A percentile compares a stretch with the other conserved stretches of the same genome.
These are phyloP conservation scores for Rhabdomys pumilio DNA, from an alignment of 2,797 vertebrate genomes.

Conservation along the genomic window DNA sequence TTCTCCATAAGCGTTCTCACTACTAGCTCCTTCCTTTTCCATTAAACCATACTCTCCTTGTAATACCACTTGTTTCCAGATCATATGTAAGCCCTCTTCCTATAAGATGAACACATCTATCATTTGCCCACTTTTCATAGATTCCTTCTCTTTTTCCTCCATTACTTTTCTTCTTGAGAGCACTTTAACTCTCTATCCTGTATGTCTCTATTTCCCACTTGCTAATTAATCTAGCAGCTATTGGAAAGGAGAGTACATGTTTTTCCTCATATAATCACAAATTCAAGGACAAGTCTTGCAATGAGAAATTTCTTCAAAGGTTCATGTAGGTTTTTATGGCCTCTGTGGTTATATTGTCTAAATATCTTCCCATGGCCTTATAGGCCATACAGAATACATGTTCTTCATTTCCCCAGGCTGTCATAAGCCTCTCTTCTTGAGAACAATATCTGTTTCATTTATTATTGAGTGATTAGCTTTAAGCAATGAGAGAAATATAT, in stretches of 20 bases:
- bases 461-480: background rate
- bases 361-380: background rate
- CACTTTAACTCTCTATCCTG: background rate
- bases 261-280: background rate
- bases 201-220: background rate
- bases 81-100: background rate
- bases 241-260: background rate
- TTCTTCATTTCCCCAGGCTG: background rate
- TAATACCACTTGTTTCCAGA: background rate
- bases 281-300: background rate
- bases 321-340: background rate
- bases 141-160: background rate
- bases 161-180: background rate
- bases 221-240: background rate
- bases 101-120: background rate
- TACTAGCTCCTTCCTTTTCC: background rate
- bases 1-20: background rate
- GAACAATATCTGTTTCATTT: background rate
- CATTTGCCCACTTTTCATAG: background rate
- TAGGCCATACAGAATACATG: background rate
- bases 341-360: background rate
- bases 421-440: background rate
- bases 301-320: background rate
- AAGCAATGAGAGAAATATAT: background rate
- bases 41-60: background rate